Conservation (phyloP, 2,888 invertebrate genomes). For the Reticulitermes lucifugus region DNA sequence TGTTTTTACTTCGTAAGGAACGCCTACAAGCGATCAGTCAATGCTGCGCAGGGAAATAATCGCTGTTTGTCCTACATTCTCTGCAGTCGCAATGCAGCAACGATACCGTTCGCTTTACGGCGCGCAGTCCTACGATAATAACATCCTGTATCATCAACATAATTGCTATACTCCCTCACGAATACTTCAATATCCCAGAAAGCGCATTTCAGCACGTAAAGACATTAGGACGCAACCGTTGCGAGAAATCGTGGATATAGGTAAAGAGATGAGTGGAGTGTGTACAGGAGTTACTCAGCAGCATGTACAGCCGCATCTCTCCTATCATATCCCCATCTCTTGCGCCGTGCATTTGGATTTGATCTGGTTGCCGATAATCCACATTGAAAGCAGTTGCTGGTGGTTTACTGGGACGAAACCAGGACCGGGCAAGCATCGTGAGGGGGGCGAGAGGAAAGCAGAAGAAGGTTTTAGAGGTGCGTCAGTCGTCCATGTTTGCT, state of each 20-base stretch:
- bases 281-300: neutral
- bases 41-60: no score
- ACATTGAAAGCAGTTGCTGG: conserved; percentile 62
- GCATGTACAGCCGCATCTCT: neutral
- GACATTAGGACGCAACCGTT: neutral
- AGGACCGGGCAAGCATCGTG: conserved; percentile 5
- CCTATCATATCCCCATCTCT: conserved; percentile 25
- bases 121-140: no score
- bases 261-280: neutral
- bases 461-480: conserved; percentile 23
- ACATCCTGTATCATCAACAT: no score
- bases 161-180: no score
- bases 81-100: no score
- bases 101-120: no score
- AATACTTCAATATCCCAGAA: no score
- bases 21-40: no score
- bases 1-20: no score
- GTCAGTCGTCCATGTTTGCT: conserved; percentile 61
- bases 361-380: conserved; percentile 64
- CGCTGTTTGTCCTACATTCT: no score
- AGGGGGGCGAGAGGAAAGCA: neutral
- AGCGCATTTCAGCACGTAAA: neutral
- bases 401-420: conserved; percentile 58
- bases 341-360: conserved; percentile 58
- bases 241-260: neutral